These are phyloP conservation scores for Rhabdomys pumilio DNA, from an alignment of 2,797 vertebrate genomes.

Conservation along the genomic window DNA sequence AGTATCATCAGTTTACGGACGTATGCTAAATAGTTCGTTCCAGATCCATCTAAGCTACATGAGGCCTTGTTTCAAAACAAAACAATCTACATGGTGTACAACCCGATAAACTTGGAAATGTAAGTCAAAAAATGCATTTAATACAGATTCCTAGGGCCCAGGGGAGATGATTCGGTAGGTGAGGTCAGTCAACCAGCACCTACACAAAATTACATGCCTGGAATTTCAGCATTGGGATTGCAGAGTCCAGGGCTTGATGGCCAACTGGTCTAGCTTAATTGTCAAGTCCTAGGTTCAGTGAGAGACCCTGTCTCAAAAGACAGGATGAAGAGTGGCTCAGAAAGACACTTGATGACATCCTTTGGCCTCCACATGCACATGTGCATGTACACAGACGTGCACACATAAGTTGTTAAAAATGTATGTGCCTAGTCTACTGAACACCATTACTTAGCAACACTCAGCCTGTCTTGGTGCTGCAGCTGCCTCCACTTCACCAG, in stretches of 20 bases:
- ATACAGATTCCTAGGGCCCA: not conserved
- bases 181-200: not conserved
- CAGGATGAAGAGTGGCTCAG: not conserved
- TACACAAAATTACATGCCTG: not conserved
- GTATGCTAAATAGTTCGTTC: not conserved
- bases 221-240: not conserved
- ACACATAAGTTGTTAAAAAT: not conserved
- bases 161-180: not conserved
- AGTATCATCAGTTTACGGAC: not conserved
- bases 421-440: not conserved
- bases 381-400: too few relatives aligned
- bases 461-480: not conserved
- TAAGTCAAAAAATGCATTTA: not conserved
- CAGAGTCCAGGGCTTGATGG: not conserved
- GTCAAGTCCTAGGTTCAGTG: not conserved
- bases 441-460: not conserved
- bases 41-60: not conserved
- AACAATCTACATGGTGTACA: not conserved
- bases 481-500: not conserved
- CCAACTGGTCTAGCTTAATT: not conserved
- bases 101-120: not conserved
- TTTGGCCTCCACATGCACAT: too few relatives aligned
- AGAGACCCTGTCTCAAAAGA: not conserved
- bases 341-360: not conserved
- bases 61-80: not conserved